Evolutionary conservation across 2,888 invertebrate genomes (phyloP).

Genomic region (Pollenia griseotomentosa): DNA sequence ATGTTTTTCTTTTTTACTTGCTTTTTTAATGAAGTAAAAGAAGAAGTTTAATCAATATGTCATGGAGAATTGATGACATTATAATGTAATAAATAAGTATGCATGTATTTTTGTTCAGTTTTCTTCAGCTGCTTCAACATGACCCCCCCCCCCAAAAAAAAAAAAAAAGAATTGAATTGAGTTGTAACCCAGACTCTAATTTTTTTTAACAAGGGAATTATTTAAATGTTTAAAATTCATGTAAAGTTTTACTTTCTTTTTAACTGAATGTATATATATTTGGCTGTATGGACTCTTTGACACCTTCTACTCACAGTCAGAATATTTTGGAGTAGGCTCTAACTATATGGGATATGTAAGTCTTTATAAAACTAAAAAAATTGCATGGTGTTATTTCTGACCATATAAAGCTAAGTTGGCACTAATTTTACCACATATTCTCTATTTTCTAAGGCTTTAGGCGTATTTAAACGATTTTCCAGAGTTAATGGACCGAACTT

Average conservation of each 20-base stretch:
- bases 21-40: not conserved
- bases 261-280: not conserved
- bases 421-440: too few relatives aligned
- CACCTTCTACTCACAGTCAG: too few relatives aligned
- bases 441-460: too few relatives aligned
- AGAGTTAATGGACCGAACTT: too few relatives aligned
- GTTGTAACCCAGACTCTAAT: not conserved
- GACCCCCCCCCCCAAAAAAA: not conserved
- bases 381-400: too few relatives aligned
- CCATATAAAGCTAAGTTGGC: too few relatives aligned
- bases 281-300: too few relatives aligned
- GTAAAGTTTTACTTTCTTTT: constrained; percentile 10
- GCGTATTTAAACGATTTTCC: too few relatives aligned
- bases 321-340: too few relatives aligned
- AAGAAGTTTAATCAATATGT: constrained; percentile 18
- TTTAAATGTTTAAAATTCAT: constrained; percentile 22
- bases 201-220: not conserved
- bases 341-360: too few relatives aligned
- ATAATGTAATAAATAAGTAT: constrained; percentile 8
- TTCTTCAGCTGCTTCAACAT: not conserved
- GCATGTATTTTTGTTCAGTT: not conserved
- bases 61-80: constrained; percentile 21
- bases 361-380: too few relatives aligned
- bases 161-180: not conserved
- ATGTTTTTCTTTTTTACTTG: not conserved